Evolutionary conservation across 1,140 invertebrate species (phyloP).

Genomic region (Caenorhabditis inopinata): DNA sequence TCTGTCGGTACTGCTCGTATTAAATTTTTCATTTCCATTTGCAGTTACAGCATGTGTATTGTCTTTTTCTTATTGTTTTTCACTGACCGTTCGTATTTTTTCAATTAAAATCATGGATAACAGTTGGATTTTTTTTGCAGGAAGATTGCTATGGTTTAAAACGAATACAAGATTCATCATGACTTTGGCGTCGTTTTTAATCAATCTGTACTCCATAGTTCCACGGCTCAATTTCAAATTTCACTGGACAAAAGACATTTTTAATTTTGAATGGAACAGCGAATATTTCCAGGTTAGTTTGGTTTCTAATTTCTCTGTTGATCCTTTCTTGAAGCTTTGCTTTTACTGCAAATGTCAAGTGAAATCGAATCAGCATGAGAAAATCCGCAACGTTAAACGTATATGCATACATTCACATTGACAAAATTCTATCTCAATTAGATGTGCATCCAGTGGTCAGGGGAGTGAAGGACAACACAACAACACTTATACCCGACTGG

Average conservation of each 20-base stretch:
- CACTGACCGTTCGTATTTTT: not conserved
- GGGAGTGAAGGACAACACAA: not conserved
- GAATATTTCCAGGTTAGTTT: conserved; percentile 42
- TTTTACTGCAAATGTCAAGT: not conserved
- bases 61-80: not conserved
- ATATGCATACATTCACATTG: conserved; percentile 3
- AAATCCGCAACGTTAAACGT: conserved; percentile 5
- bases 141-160: conserved; percentile 9
- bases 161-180: not conserved
- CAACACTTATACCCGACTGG: conserved; percentile 2
- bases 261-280: conserved; percentile 36
- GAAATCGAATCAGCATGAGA: conserved; percentile 30
- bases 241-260: conserved; percentile 28
- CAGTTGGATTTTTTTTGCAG: not conserved
- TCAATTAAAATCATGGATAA: too few relatives aligned
- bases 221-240: conserved; percentile 42
- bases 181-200: conserved; percentile 20
- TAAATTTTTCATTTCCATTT: too few relatives aligned
- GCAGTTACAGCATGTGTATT: too few relatives aligned
- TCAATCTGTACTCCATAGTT: not conserved
- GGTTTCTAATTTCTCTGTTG: not conserved
- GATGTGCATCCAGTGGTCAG: conserved; percentile 23
- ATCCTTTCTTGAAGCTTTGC: not conserved
- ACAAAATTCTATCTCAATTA: conserved; percentile 27
- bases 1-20: too few relatives aligned